Evolutionary conservation across 1,140 invertebrate genomes (phyloP).

Genomic region (Bilobella aurantiaca): DNA sequence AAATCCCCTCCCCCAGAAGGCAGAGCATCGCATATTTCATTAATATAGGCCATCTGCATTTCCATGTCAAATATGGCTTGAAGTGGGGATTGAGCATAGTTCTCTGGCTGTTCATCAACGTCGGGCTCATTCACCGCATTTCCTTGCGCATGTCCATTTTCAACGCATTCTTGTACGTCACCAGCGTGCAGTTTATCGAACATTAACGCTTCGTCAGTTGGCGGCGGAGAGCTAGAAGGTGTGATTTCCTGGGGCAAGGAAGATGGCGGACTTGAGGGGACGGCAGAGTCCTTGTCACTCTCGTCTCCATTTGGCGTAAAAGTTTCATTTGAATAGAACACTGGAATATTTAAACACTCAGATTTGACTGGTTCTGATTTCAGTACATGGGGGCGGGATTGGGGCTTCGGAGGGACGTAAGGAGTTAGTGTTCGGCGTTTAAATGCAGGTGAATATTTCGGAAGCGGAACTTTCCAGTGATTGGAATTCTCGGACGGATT

Average conservation of each 20-base stretch:
- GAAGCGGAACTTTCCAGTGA: constrained; percentile 41
- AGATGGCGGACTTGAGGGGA: constrained; percentile 59
- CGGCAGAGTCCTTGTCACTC: constrained; percentile 74
- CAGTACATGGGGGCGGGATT: not conserved
- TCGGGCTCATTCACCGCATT: not conserved
- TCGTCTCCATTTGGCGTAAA: constrained; percentile 45
- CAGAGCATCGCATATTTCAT: constrained; percentile 33
- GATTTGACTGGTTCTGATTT: not conserved
- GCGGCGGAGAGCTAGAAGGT: constrained; percentile 47
- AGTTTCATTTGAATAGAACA: constrained; percentile 6
- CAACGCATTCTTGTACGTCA: constrained; percentile 33
- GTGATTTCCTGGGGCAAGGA: constrained; percentile 58
- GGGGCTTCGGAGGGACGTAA: constrained; percentile 38
- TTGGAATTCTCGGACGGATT: constrained; percentile 9
- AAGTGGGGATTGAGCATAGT: constrained; percentile 26
- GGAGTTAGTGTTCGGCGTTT: constrained; percentile 62
- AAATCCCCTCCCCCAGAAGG: constrained; percentile 15
- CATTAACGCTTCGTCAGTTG: not conserved
- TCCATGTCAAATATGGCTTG: constrained; percentile 35
- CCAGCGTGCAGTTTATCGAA: constrained; percentile 31
- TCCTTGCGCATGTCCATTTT: too few species aligned
- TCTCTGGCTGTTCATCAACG: not conserved
- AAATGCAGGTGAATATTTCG: constrained; percentile 73
- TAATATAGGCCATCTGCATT: constrained; percentile 36
- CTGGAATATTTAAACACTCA: not conserved